phyloP scores from a whole-genome alignment of 1,140 invertebrate species.

The Euglossa dilemma region DNA sequence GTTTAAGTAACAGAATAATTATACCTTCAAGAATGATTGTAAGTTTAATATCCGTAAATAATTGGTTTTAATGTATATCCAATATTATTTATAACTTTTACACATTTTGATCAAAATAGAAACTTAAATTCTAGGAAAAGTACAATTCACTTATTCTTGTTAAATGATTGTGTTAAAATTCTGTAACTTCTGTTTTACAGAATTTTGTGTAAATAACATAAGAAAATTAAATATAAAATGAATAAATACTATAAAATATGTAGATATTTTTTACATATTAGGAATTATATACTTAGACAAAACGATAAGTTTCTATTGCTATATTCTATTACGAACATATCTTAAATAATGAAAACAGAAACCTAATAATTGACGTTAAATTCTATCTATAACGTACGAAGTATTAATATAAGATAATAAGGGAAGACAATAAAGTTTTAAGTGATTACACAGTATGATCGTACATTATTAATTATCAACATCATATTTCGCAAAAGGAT shows the following conservation, averaged over 20 bases:
- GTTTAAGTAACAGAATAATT: not conserved
- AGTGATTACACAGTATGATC: constrained; percentile 12
- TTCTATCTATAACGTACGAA: constrained; percentile 7
- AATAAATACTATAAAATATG: not conserved
- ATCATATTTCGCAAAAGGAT: constrained; percentile 18
- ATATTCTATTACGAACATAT: not conserved
- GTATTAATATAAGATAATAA: constrained; percentile 23
- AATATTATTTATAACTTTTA: not conserved
- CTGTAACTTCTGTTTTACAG: not conserved
- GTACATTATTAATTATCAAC: constrained; percentile 17
- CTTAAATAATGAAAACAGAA: not conserved
- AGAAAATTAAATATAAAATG: not conserved
- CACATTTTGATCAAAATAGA: not conserved
- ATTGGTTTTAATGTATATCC: not conserved
- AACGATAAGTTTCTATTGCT: not conserved
- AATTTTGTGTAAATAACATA: not conserved
- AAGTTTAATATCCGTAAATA: not conserved
- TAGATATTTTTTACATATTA: constrained; percentile 1
- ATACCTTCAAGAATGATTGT: not conserved
- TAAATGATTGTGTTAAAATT: not conserved
- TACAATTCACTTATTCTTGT: constrained; percentile 9
- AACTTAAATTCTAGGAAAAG: not conserved
- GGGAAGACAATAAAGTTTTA: constrained; percentile 37
- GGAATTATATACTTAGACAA: not conserved
- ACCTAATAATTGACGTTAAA: constrained; percentile 12